phyloP scores from a whole-genome alignment of 2,797 vertebrate genomes.

The Loris lydekkerianus region DNA sequence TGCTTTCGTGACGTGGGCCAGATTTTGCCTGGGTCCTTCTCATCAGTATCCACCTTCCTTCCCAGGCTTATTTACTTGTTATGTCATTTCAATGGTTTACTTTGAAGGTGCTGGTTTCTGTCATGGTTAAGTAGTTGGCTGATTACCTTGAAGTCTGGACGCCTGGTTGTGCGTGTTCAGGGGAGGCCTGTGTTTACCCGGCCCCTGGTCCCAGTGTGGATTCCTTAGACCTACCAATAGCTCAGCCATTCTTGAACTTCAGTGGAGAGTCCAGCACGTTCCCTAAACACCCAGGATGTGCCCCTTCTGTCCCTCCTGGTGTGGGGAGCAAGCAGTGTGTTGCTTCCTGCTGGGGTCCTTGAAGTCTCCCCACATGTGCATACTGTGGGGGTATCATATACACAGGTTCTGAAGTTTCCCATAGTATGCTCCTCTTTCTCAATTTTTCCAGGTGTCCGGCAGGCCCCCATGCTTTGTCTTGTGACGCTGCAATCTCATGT shows the following conservation, averaged over 20 bases:
- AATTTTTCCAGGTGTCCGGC: neutral
- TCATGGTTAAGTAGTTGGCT: neutral
- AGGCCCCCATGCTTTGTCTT: neutral
- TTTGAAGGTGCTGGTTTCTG: neutral
- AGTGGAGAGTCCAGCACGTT: neutral
- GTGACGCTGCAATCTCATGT: neutral
- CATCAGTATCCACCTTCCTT: neutral
- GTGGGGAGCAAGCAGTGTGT: neutral
- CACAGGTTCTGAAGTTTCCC: neutral
- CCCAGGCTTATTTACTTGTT: neutral
- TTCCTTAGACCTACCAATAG: neutral
- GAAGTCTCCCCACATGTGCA: neutral
- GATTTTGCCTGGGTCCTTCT: neutral
- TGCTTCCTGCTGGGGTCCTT: neutral
- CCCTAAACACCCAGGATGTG: neutral
- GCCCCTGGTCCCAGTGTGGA: neutral
- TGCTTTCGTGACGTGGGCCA: neutral
- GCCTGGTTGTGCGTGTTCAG: neutral
- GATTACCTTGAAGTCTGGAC: neutral
- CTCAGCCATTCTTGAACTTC: neutral
- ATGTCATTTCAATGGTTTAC: neutral
- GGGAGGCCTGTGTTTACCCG: neutral
- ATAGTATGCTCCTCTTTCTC: neutral
- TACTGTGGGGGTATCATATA: neutral
- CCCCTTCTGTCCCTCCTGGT: neutral